Evolutionary conservation across 2,113 vertebrate species (phyloP), one percentile per base, ranked within the genome.

Genomic region (Dermatemys mawii): DNA sequence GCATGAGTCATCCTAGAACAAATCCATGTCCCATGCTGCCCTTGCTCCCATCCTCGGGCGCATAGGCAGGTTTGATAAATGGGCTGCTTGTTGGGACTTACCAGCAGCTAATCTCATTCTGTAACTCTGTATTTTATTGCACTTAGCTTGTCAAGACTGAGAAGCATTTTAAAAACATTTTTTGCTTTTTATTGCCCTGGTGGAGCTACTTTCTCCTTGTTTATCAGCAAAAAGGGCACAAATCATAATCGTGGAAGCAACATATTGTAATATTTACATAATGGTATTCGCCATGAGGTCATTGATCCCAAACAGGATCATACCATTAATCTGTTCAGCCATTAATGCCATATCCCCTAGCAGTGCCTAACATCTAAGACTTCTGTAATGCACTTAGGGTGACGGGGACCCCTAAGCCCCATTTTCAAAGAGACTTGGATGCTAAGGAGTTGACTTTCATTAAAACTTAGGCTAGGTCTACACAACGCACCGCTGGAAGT

Each of bases 111-210:
- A 95, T 86, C 55, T 95, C 83, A 83, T 27, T 0, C 73, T 63
- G n/a, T 22, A 89, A 76, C 88, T 63, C 17, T 91, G 49, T 51
- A 73, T 96, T 97, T 97, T 94, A 91, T 24, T 96, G 89, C 97
- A 96, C 83, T 96, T 95, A 97, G 94, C 91, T 92, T 96, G 93
- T 91, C 89, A 95, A 91, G 80, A 60, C 75, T 11, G 79, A 94
- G n/a, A 70, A 70, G 8, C 63, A 38, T 70, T 70, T 70, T 38
- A 2, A 38, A n/a, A 38, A 38, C 35, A 21, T 70, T 21, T 38
- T 38, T 38, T 70, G 32, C 55, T 94, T 82, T 94, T 95, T 86
- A 96, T 89, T 94, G 84, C 92, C 44, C 93, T 82, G n/a, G 87
- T 90, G 90, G 94, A 90, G 93, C 88, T 93, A 53, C 35, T 89